Base-by-base conservation (phyloP, 64 coral and sea anemone genomes). In the Astreopora myriophthalma region DNA sequence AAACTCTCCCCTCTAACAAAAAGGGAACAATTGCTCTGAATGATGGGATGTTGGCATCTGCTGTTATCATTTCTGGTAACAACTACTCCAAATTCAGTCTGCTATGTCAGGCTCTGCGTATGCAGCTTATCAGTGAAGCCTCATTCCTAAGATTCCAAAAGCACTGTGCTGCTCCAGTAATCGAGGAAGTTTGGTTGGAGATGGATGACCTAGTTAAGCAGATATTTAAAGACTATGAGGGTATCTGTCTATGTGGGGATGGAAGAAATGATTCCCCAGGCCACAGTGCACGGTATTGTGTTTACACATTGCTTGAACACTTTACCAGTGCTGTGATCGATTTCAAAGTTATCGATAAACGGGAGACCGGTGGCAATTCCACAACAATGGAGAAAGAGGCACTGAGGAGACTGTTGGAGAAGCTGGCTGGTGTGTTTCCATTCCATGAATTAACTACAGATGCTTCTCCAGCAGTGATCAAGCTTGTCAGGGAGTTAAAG, bases 261-360 rank as follows among this genome's bases (percentile, higher is more conserved):
- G 91, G 91, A 1, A 86, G 91, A 3, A 93, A 91, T 83, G 89
- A 84, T 6, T 91, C 89, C 0, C 66, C 89, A 20, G 89, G 89
- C 1, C 48, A 74, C 39, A 24, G 48, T 65, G 79, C 89, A 19
- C 29, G 81, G 5, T 92, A 92, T 32, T 80, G 71, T 78, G 84
- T 93, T 1, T 86, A 87, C 24, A 87, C 55, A 0, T 42, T 94
- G 31, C 88, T 94, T 85, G 92, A 94, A 19, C 86, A 94, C 63
- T 22, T 19, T 30, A 85, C 52, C 6, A 69, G 89, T 22, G 92
- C 46, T 12, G 35, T 85, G 8, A 35, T 85, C 0, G 62, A 85
- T 19, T 6, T 85, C 32, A 63, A 24, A 29, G 82, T 85, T 10
- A 63, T 85, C 46, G 82, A 85, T 19, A 86, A 48, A 23, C 70